Evolutionary conservation across 2,113 vertebrate genomes (phyloP).

Genomic region (Vulpes vulpes): DNA sequence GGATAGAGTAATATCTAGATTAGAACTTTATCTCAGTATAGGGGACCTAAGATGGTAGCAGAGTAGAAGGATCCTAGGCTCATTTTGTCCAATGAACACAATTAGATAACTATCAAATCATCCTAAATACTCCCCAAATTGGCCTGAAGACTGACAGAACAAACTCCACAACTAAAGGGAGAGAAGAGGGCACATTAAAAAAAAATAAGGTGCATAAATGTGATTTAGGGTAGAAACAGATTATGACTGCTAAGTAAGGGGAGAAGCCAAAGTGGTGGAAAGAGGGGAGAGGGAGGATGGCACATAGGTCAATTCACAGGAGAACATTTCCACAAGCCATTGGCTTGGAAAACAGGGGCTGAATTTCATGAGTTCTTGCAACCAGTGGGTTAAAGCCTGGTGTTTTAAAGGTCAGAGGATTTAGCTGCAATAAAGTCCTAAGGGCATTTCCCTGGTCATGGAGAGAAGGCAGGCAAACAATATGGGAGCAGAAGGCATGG

Average conservation of each 20-base stretch:
- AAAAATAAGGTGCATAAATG: neutral
- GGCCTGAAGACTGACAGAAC: neutral
- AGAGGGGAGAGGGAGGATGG: neutral
- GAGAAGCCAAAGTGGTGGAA: neutral
- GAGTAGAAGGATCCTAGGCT: neutral
- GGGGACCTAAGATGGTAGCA: neutral
- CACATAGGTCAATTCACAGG: neutral
- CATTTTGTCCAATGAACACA: neutral
- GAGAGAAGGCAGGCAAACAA: neutral
- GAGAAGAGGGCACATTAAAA: neutral
- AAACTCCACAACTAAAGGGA: neutral
- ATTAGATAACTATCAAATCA: neutral
- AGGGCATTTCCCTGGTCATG: neutral
- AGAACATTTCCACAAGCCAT: neutral
- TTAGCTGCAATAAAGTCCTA: neutral
- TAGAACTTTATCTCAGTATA: conserved; percentile 19
- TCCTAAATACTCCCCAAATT: neutral
- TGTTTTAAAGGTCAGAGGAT: neutral
- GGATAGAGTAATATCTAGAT: neutral
- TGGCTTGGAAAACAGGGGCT: neutral
- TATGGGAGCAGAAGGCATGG: neutral
- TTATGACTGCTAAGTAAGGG: neutral
- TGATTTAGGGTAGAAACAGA: neutral
- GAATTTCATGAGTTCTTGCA: neutral
- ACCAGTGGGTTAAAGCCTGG: neutral